Evolutionary conservation across 2,113 vertebrate species (phyloP).

Genomic region (Scomber scombrus): DNA sequence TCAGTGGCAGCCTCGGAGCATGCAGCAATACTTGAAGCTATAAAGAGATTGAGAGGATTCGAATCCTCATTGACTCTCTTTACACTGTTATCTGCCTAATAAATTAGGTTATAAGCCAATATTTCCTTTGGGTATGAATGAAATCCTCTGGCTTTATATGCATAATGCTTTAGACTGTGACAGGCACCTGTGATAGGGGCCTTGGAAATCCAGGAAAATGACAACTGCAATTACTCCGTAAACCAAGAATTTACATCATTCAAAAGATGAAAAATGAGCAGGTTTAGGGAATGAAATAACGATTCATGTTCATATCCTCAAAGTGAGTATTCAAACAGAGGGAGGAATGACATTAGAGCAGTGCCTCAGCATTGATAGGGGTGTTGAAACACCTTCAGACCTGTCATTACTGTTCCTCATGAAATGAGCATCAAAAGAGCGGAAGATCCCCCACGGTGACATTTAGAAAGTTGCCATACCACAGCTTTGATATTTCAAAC

Average conservation of each 20-base stretch:
- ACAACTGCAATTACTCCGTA: conserved; percentile 63
- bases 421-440: conserved; percentile 78
- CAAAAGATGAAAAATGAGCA: conserved; percentile 64
- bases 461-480: conserved; percentile 83
- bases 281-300: conserved; percentile 55
- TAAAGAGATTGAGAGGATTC: conserved; percentile 43
- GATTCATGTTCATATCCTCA: conserved; percentile 75
- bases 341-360: conserved; percentile 56
- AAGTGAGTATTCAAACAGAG: conserved; percentile 71
- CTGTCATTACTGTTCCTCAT: conserved; percentile 76
- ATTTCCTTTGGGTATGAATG: conserved; percentile 50
- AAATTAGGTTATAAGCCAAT: conserved; percentile 28
- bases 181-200: conserved; percentile 36
- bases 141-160: conserved; percentile 32
- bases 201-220: conserved; percentile 59
- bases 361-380: conserved; percentile 57
- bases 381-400: conserved; percentile 71
- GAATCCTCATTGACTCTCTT: conserved; percentile 39
- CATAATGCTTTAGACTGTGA: conserved; percentile 35
- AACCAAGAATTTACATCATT: conserved; percentile 59
- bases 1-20: conserved; percentile 45
- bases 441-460: conserved; percentile 78
- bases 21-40: conserved; percentile 39
- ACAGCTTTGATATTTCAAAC: conserved; percentile 83
- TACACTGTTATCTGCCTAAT: conserved; percentile 29